phyloP scores from a whole-genome alignment of 1,140 invertebrate species.

The Artemia franciscana region DNA sequence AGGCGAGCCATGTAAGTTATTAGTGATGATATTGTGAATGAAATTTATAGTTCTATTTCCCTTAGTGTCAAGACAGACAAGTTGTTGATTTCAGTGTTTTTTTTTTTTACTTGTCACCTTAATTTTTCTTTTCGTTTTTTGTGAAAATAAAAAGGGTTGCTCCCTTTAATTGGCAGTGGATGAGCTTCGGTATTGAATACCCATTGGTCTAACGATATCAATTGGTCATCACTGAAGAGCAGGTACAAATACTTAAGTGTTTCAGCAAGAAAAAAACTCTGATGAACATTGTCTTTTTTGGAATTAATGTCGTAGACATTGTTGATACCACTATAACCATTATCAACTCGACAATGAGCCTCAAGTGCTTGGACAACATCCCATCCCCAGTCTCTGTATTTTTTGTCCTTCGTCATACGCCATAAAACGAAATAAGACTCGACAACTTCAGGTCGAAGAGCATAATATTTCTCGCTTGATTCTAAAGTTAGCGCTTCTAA shows the following conservation, averaged over 20 bases:
- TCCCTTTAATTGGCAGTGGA: constrained; percentile 68
- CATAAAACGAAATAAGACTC: constrained; percentile 95
- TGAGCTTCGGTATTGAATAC: constrained; percentile 98
- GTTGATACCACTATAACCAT: constrained; percentile 74
- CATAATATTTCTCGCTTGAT: constrained; percentile 83
- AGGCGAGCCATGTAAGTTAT: too few relatives aligned
- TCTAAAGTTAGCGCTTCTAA: constrained; percentile 71
- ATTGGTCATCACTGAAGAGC: constrained; percentile 77
- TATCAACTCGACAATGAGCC: constrained; percentile 69
- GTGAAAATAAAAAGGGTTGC: constrained; percentile 53
- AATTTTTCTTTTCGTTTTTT: too few relatives aligned
- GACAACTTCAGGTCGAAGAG: constrained; percentile 84
- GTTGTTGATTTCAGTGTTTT: too few relatives aligned
- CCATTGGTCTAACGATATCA: constrained; percentile 84
- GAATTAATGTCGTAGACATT: constrained; percentile 74
- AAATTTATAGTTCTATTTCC: too few relatives aligned
- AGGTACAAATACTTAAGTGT: constrained; percentile 97
- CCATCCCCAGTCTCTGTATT: constrained; percentile 96
- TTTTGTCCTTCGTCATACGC: constrained; percentile 81
- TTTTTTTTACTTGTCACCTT: too few relatives aligned
- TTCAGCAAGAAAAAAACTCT: constrained; percentile 97
- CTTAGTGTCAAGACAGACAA: too few relatives aligned
- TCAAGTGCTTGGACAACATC: constrained; percentile 80
- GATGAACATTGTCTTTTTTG: constrained; percentile 87
- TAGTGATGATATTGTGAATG: too few relatives aligned